Base-by-base conservation (phyloP, 2,113 vertebrate species). In the Halcyon malimbica region DNA sequence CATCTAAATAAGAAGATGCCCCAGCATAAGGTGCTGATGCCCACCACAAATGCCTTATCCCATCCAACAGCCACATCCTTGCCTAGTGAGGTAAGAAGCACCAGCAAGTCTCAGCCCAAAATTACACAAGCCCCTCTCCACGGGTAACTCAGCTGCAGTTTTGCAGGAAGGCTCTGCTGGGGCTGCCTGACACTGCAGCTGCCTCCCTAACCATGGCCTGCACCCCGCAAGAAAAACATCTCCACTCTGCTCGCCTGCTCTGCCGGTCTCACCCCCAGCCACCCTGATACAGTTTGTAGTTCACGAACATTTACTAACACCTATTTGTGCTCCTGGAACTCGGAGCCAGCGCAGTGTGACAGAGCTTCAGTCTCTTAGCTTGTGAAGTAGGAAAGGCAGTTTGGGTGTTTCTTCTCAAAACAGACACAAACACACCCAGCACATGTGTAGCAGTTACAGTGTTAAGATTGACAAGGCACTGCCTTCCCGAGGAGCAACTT, bases 321-420 rank as follows among this genome's bases (percentile, higher is more conserved):
- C 12, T 31, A 2, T 69, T n/a, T 60, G 23, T 48, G 63, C 69
- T 60, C 39, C 62, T 14, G 2, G n/a, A 73, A 39, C 48, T 28
- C 42, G 0, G 21, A 35, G 31, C 51, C 2, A 2, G n/a, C 1
- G 10, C 0, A 1, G 19, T 12, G 50, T 12, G 16, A 18, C 8
- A 16, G 54, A 1, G 0, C 33, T 78, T 33, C 16, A 14, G 35
- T 23, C 46, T 39, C 69, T 56, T 29, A 74, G 25, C 53, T 77
- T 21, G 28, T 48, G 8, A 63, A 83, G 54, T 10, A 9, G 56
- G 23, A 60, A 48, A n/a, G 75, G 51, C 75, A 48, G 16, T n/a
- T 60, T 13, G 35, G 33, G 24, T 10, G 14, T 44, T 69, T 53
- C 65, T 68, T 87, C 62, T 57, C 53, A 41, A 77, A 64, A 25